Conservation (phyloP, 2,888 invertebrate species). For the Folsomia candida region DNA sequence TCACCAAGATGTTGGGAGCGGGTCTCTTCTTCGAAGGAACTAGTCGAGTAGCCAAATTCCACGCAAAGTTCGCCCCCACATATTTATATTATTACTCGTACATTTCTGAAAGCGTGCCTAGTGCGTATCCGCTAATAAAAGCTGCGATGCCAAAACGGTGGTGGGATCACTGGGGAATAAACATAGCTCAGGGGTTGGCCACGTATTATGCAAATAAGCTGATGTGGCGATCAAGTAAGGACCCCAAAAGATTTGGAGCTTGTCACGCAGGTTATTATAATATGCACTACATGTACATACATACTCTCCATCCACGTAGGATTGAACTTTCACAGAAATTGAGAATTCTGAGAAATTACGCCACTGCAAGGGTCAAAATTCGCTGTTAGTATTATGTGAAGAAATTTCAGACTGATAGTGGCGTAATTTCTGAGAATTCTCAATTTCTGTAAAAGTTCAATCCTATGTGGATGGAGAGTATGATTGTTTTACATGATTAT, state of each 20-base stretch:
- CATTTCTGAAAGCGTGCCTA: slow-evolving; percentile 30
- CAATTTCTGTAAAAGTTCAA: no score
- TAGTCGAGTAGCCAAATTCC: slow-evolving; percentile 28
- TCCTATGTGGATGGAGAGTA: no score
- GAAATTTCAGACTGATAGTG: no score
- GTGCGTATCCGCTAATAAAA: slow-evolving; percentile 28
- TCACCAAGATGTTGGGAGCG: slow-evolving; percentile 39
- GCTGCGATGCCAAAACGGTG: slow-evolving; percentile 22
- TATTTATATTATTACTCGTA: slow-evolving; percentile 43
- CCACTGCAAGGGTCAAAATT: no score
- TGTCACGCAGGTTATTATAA: no score
- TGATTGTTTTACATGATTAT: no score
- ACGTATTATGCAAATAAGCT: slow-evolving; percentile 23
- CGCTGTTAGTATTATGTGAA: no score
- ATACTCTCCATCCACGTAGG: no score
- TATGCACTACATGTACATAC: no score
- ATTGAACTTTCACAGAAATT: no score
- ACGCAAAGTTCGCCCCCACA: slow-evolving; percentile 38
- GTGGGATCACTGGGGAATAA: slow-evolving; percentile 19
- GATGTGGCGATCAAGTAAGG: slow-evolving; percentile 19
- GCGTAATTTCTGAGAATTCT: no score
- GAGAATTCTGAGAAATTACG: no score
- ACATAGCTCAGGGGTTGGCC: slow-evolving; percentile 19
- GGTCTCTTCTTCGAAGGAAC: slow-evolving; percentile 41
- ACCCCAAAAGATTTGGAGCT: slow-evolving; percentile 32